Evolutionary conservation across 2,797 vertebrate genomes (phyloP).

Genomic region (Pogonophryne albipinna): DNA sequence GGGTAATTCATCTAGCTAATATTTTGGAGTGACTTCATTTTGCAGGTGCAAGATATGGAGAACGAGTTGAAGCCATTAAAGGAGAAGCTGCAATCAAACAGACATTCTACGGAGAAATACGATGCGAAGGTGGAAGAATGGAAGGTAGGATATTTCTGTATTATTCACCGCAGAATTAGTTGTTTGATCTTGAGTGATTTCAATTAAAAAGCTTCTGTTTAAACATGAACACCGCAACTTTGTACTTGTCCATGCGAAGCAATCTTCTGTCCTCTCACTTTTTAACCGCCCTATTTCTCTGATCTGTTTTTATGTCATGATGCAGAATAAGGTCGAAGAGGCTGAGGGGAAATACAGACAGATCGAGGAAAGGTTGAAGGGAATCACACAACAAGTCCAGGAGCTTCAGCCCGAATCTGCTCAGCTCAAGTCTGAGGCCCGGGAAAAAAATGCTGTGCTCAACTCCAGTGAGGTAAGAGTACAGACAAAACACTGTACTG

Average conservation of each 20-base stretch:
- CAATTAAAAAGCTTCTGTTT: background rate
- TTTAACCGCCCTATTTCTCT: background rate
- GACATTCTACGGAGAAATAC: constrained; percentile 86
- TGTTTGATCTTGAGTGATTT: background rate
- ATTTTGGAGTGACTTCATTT: background rate
- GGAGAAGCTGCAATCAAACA: constrained; percentile 83
- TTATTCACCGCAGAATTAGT: background rate
- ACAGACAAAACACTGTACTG: background rate
- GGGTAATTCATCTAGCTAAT: background rate
- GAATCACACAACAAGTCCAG: constrained; percentile 86
- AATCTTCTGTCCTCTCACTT: background rate
- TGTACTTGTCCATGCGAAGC: background rate
- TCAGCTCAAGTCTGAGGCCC: constrained; percentile 84
- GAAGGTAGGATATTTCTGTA: constrained; percentile 85
- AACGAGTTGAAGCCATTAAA: constrained; percentile 86
- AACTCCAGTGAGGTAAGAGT: constrained; percentile 89
- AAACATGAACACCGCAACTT: background rate
- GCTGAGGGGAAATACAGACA: constrained; percentile 87
- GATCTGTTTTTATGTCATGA: constrained; percentile 13
- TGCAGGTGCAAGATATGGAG: constrained; percentile 92
- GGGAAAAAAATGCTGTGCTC: constrained; percentile 78
- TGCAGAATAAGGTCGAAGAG: constrained; percentile 87
- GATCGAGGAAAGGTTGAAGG: constrained; percentile 89
- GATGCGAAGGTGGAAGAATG: constrained; percentile 91
- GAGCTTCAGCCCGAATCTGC: constrained; percentile 87